Conservation (phyloP, 2,113 vertebrate species). For the Albula goreensis region DNA sequence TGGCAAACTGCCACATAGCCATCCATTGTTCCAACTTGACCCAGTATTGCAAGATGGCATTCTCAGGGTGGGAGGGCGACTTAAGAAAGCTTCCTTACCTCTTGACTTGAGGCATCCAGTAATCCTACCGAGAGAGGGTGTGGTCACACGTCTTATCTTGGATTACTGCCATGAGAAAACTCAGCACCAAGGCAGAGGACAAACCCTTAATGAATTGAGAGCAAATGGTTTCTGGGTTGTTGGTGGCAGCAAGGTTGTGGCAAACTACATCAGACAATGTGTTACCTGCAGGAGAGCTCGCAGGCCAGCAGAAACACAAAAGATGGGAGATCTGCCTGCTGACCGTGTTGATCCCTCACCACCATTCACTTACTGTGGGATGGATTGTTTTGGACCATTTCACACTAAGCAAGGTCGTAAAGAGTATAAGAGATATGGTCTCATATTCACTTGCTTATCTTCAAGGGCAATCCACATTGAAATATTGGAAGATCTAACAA, state of each 20-base stretch:
- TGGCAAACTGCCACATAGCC: conserved; percentile 4
- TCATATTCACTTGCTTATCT: conserved; percentile 22
- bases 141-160: conserved; percentile 26
- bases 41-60: conserved; percentile 21
- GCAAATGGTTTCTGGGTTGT: conserved; percentile 22
- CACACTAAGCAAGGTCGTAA: conserved; percentile 19
- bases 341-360: conserved; percentile 21
- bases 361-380: conserved; percentile 23
- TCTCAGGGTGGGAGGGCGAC: conserved; percentile 18
- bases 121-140: conserved; percentile 23
- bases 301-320: conserved; percentile 16
- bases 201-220: conserved; percentile 23
- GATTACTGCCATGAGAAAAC: conserved; percentile 27
- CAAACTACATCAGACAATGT: conserved; percentile 13
- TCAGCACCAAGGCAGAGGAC: conserved; percentile 20
- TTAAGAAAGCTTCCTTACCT: conserved; percentile 20
- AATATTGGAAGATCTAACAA: conserved; percentile 21
- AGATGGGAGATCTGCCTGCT: conserved; percentile 16
- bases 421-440: conserved; percentile 17
- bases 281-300: conserved; percentile 21
- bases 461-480: conserved; percentile 28
- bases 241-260: conserved; percentile 23
- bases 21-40: conserved; percentile 21
- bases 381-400: conserved; percentile 30
- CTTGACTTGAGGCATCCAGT: conserved; percentile 27